Conservation (phyloP, 2,113 vertebrate genomes). For the Nematolebias whitei region DNA sequence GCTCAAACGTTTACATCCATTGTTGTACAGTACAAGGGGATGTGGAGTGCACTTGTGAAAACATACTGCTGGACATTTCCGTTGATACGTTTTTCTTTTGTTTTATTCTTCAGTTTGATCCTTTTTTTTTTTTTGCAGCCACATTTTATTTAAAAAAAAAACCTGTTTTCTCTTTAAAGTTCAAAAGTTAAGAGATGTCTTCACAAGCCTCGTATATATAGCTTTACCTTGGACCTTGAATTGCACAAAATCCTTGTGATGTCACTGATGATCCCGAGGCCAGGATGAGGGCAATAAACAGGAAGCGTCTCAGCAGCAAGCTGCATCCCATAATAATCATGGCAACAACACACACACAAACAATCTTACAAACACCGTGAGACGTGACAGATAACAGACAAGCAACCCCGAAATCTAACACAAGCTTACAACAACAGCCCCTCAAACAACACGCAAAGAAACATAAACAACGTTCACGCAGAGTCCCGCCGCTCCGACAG, state of each 20-base stretch:
- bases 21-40: neutral
- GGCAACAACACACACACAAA: constrained; percentile 63
- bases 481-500: neutral
- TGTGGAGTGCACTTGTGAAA: neutral
- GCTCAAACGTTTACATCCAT: constrained; percentile 9
- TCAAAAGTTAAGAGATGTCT: constrained; percentile 48
- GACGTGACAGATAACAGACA: constrained; percentile 63
- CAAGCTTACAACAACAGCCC: constrained; percentile 39
- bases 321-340: constrained; percentile 81
- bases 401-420: constrained; percentile 20
- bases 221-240: constrained; percentile 77
- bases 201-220: constrained; percentile 64
- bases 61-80: neutral
- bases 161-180: constrained; percentile 19
- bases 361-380: constrained; percentile 62
- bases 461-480: constrained; percentile 30
- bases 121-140: neutral
- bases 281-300: constrained; percentile 83
- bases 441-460: constrained; percentile 24
- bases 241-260: constrained; percentile 78
- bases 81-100: neutral
- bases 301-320: constrained; percentile 81
- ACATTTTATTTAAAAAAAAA: constrained; percentile 4
- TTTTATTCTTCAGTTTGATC: too few species aligned
- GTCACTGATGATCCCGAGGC: constrained; percentile 78